Evolutionary conservation across 2,888 invertebrate genomes (phyloP), one percentile per base, ranked within the genome.

Genomic region (Anthophora plumipes): DNA sequence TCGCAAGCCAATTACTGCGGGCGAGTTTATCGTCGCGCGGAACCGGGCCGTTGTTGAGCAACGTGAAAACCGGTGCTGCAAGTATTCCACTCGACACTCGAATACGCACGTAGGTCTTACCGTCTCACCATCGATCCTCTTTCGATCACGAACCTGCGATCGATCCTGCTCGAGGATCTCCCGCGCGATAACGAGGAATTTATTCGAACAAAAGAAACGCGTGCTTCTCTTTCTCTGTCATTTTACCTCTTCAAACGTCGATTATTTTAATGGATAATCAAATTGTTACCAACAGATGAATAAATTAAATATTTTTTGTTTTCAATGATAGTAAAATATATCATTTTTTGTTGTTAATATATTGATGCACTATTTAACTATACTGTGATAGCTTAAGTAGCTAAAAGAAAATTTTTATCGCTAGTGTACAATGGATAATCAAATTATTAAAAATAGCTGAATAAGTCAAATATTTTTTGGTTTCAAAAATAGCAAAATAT

Each of bases 1-100:
- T 77, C 73, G 75, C 73, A 74, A 77, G 72, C 77, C 83, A 81
- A 83, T 85, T 86, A 85, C 68, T 64, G 55, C 31, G 52, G 74
- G 61, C 74, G 76, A 77, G 74, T 85, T 82, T 82, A 80, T 85
- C 84, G 78, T 22, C 64, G 54, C 37, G 63, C 25, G 57, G 59
- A 66, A 73, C 59, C 73, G 55, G 31, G 54, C 50, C 48, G 64
- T 64, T 61, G 64, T 77, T 74, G 72, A 57, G 77, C 72, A 76
- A 79, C 70, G 73, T 70, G 67, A 74, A 55, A 85, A 85, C 85
- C 82, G 85, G 82, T 85, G 79, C 76, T 55, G 70, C 85, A 75
- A 72, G 84, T 84, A 84, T 82, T 75, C 75, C 77, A 41, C 64
- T 66, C 67, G 71, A 71, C 84, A 83, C 69, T 71, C 73, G 70